Evolutionary conservation across 2,797 vertebrate species (phyloP).

Genomic region (Microctenopoma lineatum): DNA sequence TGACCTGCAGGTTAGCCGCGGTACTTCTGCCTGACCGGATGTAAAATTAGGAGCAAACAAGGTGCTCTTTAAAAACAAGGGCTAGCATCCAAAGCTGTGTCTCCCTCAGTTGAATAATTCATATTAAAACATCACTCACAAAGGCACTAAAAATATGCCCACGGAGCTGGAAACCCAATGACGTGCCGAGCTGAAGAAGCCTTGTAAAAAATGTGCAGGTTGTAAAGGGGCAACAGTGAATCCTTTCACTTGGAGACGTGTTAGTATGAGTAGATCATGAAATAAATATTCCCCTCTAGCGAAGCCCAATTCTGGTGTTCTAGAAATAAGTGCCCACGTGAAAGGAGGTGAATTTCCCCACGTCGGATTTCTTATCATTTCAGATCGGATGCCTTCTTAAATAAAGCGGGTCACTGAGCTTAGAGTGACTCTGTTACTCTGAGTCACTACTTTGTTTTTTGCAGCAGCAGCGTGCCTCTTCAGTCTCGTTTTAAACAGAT

Average conservation of each 20-base stretch:
- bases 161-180: conserved; percentile 67
- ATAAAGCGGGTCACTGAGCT: conserved; percentile 64
- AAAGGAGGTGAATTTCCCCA: conserved; percentile 42
- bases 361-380: conserved; percentile 53
- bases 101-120: conserved; percentile 83
- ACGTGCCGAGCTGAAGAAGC: conserved; percentile 57
- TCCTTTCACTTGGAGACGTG: conserved; percentile 61
- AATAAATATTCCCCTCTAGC: conserved; percentile 24
- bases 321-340: conserved; percentile 45
- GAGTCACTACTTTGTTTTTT: conserved; percentile 39
- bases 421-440: conserved; percentile 55
- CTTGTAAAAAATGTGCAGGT: conserved; percentile 63
- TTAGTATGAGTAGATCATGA: conserved; percentile 61
- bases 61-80: conserved; percentile 79
- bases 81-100: conserved; percentile 65
- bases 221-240: conserved; percentile 43
- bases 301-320: conserved; percentile 38
- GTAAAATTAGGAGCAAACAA: conserved; percentile 84
- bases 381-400: conserved; percentile 58
- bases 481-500: conserved; percentile 65
- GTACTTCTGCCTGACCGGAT: conserved; percentile 83
- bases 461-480: conserved; percentile 39
- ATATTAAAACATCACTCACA: conserved; percentile 81
- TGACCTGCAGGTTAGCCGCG: conserved; percentile 80
- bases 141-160: conserved; percentile 75